Evolutionary conservation across 2,797 vertebrate species (phyloP), one percentile per base, ranked within the genome.

Genomic region (Tenualosa thibaudeaui): DNA sequence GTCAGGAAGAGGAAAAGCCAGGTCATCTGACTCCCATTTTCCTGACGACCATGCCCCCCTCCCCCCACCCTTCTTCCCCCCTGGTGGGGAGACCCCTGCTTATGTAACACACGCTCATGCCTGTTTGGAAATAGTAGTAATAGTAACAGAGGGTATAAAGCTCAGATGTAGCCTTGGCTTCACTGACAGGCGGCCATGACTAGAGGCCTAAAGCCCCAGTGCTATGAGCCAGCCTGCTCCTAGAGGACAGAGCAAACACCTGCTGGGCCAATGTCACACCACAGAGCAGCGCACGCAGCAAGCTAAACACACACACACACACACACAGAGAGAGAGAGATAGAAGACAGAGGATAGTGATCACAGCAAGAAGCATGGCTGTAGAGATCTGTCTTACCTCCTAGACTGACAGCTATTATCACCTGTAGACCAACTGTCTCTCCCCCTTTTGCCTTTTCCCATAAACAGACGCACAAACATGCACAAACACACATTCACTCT

Each of bases 21-120:
- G 6, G 87, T 91, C 89, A 89, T 88, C 84, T 88, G 88, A 89
- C 84, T 90, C 88, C 83, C 83, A 90, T 89, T 87, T 84, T 40
- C 68, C 68, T 43, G 58, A 24, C n/a, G 2, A 51, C 7, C 46
- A 8, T 15, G 1, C 54, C 19, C 58, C 58, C 58, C 22, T 24
- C 8, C 58, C 5, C 51, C 51, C n/a, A n/a, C 60, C 60, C 24
- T 0, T 24, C 58, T 24, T 22, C 9, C 65, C 13, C 26, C 26
- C 17, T 2, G 15, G 4, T 43, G 68, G 68, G 31, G 31, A 75
- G 31, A 68, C 26, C 62, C 62, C 26, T 43, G 68, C 68, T 75
- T 19, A 75, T 17, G 68, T 75, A 10, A 40, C 26, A 40, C 31
- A 40, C 0, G 3, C 3, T 43, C 37, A 75, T 7, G 68, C 37